A percentile compares a stretch with the other conserved stretches of the same genome.
Evolutionary conservation across 2,113 vertebrate genomes (phyloP).

Genomic region (Podiceps cristatus): DNA sequence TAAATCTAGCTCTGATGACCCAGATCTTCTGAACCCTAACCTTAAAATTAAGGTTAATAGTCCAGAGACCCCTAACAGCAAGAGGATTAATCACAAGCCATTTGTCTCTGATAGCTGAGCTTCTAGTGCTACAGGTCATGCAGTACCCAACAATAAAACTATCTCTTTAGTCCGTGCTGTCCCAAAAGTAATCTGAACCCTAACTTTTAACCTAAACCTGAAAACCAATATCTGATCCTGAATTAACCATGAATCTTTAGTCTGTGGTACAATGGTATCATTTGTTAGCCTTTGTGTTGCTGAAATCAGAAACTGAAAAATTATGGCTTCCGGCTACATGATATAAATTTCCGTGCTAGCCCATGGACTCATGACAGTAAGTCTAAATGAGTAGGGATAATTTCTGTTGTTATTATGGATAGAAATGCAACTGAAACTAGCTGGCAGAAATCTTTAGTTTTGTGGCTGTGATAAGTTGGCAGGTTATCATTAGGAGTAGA

Average conservation of each 20-base stretch:
- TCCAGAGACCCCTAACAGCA: slow-evolving; percentile 38
- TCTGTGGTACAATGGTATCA: neutral
- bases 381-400: neutral
- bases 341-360: neutral
- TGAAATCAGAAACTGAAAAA: neutral
- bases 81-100: slow-evolving; percentile 41
- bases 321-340: neutral
- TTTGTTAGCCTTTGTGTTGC: neutral
- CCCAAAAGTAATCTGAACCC: neutral
- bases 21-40: slow-evolving; percentile 55
- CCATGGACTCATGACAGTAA: neutral
- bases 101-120: slow-evolving; percentile 16
- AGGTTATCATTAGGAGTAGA: neutral
- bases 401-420: neutral
- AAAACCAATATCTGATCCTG: neutral
- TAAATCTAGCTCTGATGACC: slow-evolving; percentile 62
- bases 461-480: neutral
- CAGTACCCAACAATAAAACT: neutral
- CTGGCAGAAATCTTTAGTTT: neutral
- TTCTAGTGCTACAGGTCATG: slow-evolving; percentile 8
- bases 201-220: neutral
- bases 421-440: slow-evolving; percentile 6
- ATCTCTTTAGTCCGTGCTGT: neutral
- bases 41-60: slow-evolving; percentile 63
- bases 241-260: neutral